Evolutionary conservation across 2,888 invertebrate species (phyloP).

Genomic region (Margaritifera margaritifera): DNA sequence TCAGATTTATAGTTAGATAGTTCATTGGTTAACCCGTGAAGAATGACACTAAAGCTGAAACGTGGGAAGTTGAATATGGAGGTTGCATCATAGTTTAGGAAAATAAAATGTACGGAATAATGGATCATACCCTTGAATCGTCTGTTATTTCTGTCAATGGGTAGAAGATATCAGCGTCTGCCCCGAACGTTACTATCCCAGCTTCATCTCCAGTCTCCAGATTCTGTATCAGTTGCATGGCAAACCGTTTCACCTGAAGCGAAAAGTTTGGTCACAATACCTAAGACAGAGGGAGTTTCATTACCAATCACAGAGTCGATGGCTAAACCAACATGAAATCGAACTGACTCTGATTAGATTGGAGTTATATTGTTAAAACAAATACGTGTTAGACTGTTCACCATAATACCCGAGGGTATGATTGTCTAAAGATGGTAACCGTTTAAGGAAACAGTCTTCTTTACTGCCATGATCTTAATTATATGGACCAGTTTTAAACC

Average conservation of each 20-base stretch:
- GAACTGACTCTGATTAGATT: too few relatives aligned
- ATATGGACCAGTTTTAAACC: too few relatives aligned
- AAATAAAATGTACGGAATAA: neutral
- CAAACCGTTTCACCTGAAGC: conserved; percentile 52
- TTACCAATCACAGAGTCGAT: neutral
- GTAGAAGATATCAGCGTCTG: conserved; percentile 50
- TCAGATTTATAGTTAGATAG: neutral
- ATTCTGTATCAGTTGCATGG: conserved; percentile 48
- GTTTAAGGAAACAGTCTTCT: too few relatives aligned
- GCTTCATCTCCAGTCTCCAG: conserved; percentile 58
- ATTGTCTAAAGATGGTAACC: too few relatives aligned
- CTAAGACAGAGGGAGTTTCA: neutral
- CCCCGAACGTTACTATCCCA: conserved; percentile 62
- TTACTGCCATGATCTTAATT: too few relatives aligned
- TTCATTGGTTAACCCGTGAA: too few relatives aligned
- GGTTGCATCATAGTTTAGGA: neutral
- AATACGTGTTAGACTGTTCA: too few relatives aligned
- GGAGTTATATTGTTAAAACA: too few relatives aligned
- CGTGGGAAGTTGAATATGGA: too few relatives aligned
- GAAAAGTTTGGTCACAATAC: neutral
- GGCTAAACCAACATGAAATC: neutral
- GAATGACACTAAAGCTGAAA: too few relatives aligned
- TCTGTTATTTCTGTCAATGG: conserved; percentile 56
- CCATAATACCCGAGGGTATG: too few relatives aligned
- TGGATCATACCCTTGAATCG: conserved; percentile 48